Evolutionary conservation across 2,888 invertebrate genomes (phyloP).

Genomic region (Cremastinae sp.): DNA sequence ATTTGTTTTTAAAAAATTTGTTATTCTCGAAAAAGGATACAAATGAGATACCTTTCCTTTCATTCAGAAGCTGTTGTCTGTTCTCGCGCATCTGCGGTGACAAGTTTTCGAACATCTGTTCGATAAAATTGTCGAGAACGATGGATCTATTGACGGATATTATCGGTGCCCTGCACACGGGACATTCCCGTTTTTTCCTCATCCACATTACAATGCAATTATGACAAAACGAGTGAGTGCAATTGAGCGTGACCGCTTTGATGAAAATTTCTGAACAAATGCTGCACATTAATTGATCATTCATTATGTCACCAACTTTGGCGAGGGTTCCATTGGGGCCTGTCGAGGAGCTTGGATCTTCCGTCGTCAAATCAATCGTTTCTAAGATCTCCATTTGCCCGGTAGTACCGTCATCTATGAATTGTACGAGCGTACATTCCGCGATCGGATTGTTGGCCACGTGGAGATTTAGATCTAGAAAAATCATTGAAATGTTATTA

Average conservation of each 20-base stretch:
- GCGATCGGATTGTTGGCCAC: no score
- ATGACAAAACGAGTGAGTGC: constrained; percentile 89
- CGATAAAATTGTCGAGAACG: constrained; percentile 88
- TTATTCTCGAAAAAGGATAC: not conserved
- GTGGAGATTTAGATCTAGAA: no score
- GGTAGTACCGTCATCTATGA: constrained; percentile 52
- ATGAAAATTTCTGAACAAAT: constrained; percentile 90
- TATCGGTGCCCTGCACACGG: constrained; percentile 84
- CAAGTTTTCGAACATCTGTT: constrained; percentile 85
- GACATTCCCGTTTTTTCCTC: constrained; percentile 86
- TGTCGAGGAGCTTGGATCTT: constrained; percentile 65
- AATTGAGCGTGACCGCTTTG: constrained; percentile 86
- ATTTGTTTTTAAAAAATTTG: not conserved
- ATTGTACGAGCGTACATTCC: constrained; percentile 65
- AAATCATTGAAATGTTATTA: no score
- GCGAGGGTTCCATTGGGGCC: constrained; percentile 67
- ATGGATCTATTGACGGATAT: constrained; percentile 83
- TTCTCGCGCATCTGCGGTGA: constrained; percentile 83
- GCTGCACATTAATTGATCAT: constrained; percentile 88
- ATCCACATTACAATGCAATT: constrained; percentile 88
- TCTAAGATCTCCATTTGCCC: constrained; percentile 79
- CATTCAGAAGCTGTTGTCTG: constrained; percentile 80
- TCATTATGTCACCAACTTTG: constrained; percentile 83
- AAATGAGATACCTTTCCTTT: constrained; percentile 68
- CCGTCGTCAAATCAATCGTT: constrained; percentile 82